Conservation (phyloP, 2,888 invertebrate genomes). For the Andrena minutula region DNA sequence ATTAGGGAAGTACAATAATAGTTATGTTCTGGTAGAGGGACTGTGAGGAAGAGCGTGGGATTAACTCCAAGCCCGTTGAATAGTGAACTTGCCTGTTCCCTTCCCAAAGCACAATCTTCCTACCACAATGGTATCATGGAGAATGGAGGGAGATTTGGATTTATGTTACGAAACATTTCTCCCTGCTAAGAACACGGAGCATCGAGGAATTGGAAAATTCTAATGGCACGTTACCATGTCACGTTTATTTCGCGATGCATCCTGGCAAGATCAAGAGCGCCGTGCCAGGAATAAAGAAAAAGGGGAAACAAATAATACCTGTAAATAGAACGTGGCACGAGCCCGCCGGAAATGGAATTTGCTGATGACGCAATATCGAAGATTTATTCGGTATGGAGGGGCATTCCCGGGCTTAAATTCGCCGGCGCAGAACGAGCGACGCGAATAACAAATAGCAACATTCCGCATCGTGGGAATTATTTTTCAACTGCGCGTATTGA, state of each 20-base stretch:
- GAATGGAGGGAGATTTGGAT: no score
- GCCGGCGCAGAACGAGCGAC: slow-evolving; percentile 19
- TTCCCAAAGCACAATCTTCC: no score
- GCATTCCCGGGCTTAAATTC: slow-evolving; percentile 18
- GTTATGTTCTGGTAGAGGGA: no score
- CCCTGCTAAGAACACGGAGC: no score
- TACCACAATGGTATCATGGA: no score
- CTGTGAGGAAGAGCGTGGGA: no score
- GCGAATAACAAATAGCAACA: slow-evolving; percentile 24
- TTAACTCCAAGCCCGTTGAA: no score
- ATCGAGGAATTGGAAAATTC: no score
- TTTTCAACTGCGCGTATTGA: slow-evolving; percentile 22
- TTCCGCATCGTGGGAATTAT: slow-evolving; percentile 15
- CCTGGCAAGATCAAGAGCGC: slow-evolving; percentile 3
- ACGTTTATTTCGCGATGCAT: slow-evolving; percentile 3
- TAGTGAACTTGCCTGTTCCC: no score
- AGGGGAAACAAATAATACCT: slow-evolving; percentile 25
- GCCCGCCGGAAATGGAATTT: slow-evolving; percentile 29
- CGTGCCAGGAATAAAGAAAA: slow-evolving; percentile 36
- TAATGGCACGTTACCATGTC: not conserved
- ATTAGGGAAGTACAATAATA: no score
- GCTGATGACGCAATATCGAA: slow-evolving; percentile 38
- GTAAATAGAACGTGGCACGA: not conserved
- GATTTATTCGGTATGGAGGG: slow-evolving; percentile 28
- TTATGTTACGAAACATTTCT: no score